These are phyloP conservation scores for Ctenomys sociabilis DNA, from an alignment of 2,113 vertebrate species.

Conservation along the genomic window DNA sequence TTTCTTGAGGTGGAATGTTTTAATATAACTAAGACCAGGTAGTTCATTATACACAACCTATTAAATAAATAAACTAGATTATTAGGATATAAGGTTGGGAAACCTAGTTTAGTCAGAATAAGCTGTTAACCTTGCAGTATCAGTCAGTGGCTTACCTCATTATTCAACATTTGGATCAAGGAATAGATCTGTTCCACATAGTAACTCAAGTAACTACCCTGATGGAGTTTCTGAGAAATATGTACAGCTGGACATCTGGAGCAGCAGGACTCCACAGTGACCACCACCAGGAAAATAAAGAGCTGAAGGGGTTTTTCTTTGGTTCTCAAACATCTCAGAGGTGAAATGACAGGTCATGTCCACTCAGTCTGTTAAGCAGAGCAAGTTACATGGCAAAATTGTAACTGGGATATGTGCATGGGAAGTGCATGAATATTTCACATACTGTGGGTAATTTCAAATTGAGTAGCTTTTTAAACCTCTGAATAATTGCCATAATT, in stretches of 20 bases:
- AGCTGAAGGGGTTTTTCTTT: neutral
- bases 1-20: neutral
- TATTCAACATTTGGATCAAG: neutral
- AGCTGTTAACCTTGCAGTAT: slow-evolving; percentile 4
- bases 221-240: neutral
- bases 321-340: slow-evolving; percentile 9
- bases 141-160: neutral
- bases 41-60: neutral
- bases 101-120: neutral
- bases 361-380: neutral
- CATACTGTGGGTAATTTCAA: slow-evolving; percentile 41
- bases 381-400: neutral
- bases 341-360: slow-evolving; percentile 27
- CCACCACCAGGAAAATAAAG: neutral
- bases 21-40: neutral
- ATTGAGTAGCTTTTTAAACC: slow-evolving; percentile 33
- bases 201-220: neutral
- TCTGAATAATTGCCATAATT: slow-evolving; percentile 25
- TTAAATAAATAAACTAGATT: slow-evolving; percentile 1
- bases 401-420: neutral
- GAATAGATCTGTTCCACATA: neutral
- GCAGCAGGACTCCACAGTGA: neutral
- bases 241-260: neutral
- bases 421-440: slow-evolving; percentile 21
- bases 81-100: neutral